Evolutionary conservation across 2,113 vertebrate species (phyloP).

Genomic region (Parus major): DNA sequence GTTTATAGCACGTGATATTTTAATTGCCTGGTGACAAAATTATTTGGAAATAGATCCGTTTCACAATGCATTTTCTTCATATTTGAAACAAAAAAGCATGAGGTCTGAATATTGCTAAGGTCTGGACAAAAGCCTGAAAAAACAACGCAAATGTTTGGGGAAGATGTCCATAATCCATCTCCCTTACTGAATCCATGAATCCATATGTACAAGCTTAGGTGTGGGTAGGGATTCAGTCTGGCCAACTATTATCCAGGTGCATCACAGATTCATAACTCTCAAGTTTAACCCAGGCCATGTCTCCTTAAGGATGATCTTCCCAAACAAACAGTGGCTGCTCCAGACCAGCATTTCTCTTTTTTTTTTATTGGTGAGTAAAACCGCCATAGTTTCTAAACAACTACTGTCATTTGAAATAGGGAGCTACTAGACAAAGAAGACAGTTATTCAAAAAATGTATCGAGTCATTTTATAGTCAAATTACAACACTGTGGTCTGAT

Average conservation of each 20-base stretch:
- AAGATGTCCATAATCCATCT: not conserved
- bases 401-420: not conserved
- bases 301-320: not conserved
- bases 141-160: not conserved
- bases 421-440: not conserved
- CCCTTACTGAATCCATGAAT: not conserved
- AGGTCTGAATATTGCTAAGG: not conserved
- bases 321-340: not conserved
- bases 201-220: fast-evolving
- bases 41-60: not conserved
- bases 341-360: not conserved
- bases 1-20: slow-evolving; percentile 38
- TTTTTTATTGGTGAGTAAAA: not conserved
- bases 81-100: not conserved
- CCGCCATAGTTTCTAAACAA: not conserved
- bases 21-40: slow-evolving; percentile 37
- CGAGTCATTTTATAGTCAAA: not conserved
- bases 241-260: not conserved
- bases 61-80: not conserved
- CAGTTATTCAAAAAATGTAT: not conserved
- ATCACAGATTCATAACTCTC: not conserved
- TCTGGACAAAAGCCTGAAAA: not conserved
- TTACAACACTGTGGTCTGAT: not conserved
- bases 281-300: not conserved
- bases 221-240: not conserved